A percentile compares a stretch with the other conserved stretches of the same genome.
Conservation (phyloP, 2,888 invertebrate genomes). For the Pseudanteris insignis region DNA sequence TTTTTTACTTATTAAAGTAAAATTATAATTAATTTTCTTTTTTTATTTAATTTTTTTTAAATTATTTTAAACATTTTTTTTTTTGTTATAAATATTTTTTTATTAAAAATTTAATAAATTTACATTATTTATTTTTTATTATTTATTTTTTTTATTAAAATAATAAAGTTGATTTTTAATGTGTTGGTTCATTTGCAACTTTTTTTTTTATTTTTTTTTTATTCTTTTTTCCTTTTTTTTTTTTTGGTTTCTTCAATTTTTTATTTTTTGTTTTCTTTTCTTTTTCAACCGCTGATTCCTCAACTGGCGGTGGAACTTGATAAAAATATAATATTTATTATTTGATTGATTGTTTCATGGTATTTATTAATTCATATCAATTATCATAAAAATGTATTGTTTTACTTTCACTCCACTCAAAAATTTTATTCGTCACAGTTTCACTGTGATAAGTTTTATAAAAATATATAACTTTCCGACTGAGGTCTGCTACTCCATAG, state of each 20-base stretch:
- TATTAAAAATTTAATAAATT: neutral
- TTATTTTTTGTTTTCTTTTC: too few relatives aligned
- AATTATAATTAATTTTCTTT: neutral
- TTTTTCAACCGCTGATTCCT: too few relatives aligned
- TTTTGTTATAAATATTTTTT: neutral
- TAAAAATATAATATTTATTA: too few relatives aligned
- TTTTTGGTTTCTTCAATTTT: too few relatives aligned
- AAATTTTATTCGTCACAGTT: slow-evolving; percentile 79
- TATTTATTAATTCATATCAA: neutral
- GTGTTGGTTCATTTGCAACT: neutral
- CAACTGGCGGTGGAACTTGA: too few relatives aligned
- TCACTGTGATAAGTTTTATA: slow-evolving; percentile 78
- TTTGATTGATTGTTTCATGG: too few relatives aligned
- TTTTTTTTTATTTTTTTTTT: neutral
- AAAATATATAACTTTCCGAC: slow-evolving; percentile 74
- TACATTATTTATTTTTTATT: neutral
- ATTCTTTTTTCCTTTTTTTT: too few relatives aligned
- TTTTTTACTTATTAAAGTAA: neutral
- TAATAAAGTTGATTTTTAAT: neutral
- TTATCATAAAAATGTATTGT: neutral
- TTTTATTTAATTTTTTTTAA: neutral
- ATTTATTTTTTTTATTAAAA: neutral
- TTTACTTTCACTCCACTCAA: slow-evolving; percentile 77
- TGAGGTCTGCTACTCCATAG: slow-evolving; percentile 64
- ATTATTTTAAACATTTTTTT: neutral